phyloP scores from a whole-genome alignment of 2,888 invertebrate species.

The Lagria hirta region DNA sequence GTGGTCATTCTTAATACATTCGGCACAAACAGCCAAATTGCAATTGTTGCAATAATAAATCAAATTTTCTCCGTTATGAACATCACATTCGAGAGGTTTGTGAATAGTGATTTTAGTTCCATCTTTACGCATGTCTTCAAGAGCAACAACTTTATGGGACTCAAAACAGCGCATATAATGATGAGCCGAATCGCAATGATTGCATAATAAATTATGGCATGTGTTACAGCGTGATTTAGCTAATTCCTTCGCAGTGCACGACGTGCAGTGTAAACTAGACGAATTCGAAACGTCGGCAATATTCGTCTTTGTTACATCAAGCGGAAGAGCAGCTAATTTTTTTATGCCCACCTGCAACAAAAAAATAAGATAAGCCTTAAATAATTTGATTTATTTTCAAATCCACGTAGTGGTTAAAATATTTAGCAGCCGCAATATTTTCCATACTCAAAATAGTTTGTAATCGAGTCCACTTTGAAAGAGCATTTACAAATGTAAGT shows the following conservation, averaged over 20 bases:
- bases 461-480: too few species aligned
- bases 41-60: slow-evolving; percentile 89
- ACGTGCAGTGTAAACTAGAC: slow-evolving; percentile 74
- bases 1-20: slow-evolving; percentile 82
- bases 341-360: slow-evolving; percentile 65
- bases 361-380: too few species aligned
- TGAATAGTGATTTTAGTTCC: slow-evolving; percentile 82
- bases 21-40: slow-evolving; percentile 82
- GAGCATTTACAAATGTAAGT: too few species aligned
- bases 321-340: slow-evolving; percentile 76
- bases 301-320: slow-evolving; percentile 85
- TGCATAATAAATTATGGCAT: slow-evolving; percentile 91
- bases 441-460: too few species aligned
- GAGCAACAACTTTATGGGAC: slow-evolving; percentile 86
- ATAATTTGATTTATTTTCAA: too few species aligned
- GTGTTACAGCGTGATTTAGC: slow-evolving; percentile 93
- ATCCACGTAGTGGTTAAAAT: too few species aligned
- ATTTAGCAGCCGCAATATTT: too few species aligned
- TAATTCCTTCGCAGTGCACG: slow-evolving; percentile 93
- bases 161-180: slow-evolving; percentile 97
- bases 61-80: slow-evolving; percentile 79
- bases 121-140: slow-evolving; percentile 79
- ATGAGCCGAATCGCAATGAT: slow-evolving; percentile 93
- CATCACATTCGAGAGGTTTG: slow-evolving; percentile 82
- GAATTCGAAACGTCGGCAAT: slow-evolving; percentile 79